Conservation (phyloP, 37 sponge, comb jelly and placozoan genomes). For the Ianthella basta region DNA sequence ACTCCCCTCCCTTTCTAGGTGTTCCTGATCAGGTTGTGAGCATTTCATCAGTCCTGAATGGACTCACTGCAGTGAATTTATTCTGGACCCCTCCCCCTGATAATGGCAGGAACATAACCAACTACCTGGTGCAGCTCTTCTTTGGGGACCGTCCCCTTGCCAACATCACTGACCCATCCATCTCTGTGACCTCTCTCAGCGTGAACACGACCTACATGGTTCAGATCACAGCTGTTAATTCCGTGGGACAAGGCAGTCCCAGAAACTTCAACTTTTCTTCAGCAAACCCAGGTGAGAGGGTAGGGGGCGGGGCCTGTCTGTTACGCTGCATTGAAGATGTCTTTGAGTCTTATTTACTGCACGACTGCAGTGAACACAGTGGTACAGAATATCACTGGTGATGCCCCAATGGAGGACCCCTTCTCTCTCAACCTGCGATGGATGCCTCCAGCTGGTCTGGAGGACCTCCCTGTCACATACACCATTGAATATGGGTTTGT, state of each 20-base stretch:
- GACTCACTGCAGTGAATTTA: background rate
- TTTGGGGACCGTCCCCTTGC: background rate
- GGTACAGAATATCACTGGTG: background rate
- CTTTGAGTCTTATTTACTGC: background rate
- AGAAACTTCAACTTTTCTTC: background rate
- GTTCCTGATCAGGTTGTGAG: background rate
- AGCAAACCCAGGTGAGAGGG: background rate
- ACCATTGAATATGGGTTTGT: background rate
- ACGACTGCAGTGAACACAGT: background rate
- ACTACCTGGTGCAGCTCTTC: background rate
- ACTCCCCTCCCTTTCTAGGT: background rate
- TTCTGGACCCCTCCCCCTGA: conserved; percentile 2
- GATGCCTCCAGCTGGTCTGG: background rate
- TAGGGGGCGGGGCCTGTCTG: background rate
- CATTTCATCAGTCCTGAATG: background rate
- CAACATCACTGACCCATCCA: background rate
- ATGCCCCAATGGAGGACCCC: background rate
- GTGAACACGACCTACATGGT: too few relatives aligned
- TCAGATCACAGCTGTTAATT: too few relatives aligned
- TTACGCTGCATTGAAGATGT: background rate
- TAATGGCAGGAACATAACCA: background rate
- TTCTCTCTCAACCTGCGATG: background rate
- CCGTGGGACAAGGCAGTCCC: background rate
- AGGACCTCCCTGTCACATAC: background rate
- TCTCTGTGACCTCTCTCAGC: too few relatives aligned